Conservation (phyloP, 2,113 vertebrate species). For the Anas platyrhynchos region DNA sequence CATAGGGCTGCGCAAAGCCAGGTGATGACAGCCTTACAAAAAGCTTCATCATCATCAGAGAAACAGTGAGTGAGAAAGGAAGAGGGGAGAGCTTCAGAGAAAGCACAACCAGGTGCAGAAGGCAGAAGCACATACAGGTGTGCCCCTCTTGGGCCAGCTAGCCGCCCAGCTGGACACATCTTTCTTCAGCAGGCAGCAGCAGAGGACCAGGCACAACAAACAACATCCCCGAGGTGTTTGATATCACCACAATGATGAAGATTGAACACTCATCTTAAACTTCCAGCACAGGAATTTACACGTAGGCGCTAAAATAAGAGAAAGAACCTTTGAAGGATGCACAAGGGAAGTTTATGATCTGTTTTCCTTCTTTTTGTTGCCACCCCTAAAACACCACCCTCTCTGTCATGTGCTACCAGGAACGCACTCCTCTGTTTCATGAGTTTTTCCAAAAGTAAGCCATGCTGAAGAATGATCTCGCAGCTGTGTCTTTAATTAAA, state of each 20-base stretch:
- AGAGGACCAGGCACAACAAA: not conserved
- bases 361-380: not conserved
- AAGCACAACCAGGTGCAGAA: not conserved
- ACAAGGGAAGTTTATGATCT: not conserved
- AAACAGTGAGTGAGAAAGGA: not conserved
- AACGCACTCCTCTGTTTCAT: not conserved
- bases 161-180: not conserved
- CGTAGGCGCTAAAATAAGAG: not conserved
- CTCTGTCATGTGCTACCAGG: not conserved
- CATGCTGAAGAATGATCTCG: not conserved
- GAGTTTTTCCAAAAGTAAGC: not conserved
- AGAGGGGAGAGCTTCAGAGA: not conserved
- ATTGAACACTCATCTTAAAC: not conserved
- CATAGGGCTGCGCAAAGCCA: not conserved
- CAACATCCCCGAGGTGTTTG: not conserved
- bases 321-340: not conserved
- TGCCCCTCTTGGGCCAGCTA: not conserved
- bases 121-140: not conserved
- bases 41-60: not conserved
- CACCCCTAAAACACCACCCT: not conserved
- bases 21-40: not conserved
- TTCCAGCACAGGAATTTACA: not conserved
- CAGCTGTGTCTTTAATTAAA: not conserved
- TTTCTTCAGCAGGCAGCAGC: not conserved
- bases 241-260: not conserved